Conservation (phyloP, 2,888 invertebrate genomes). For the Andrena bucephala region DNA sequence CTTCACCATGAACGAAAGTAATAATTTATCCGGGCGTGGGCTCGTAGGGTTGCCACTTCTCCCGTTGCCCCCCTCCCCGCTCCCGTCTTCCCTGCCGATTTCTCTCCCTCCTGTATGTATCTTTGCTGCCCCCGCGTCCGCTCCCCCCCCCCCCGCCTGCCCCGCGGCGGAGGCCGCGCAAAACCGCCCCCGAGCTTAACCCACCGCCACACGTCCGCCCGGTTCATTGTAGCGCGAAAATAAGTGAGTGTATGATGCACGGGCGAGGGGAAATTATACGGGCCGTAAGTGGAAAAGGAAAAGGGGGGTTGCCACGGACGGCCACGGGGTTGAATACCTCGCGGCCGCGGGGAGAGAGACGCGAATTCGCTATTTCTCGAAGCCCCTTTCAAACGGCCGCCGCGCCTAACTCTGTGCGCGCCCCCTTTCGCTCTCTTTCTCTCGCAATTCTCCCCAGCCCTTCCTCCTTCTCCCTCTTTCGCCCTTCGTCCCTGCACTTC, state of each 20-base stretch:
- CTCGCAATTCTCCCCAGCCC: neutral
- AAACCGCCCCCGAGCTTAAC: constrained; percentile 69
- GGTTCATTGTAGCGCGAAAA: constrained; percentile 81
- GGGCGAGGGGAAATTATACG: constrained; percentile 79
- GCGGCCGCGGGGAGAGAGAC: constrained; percentile 36
- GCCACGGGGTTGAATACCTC: constrained; percentile 65
- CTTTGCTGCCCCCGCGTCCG: constrained; percentile 13
- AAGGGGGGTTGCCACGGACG: constrained; percentile 77
- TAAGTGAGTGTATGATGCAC: constrained; percentile 83
- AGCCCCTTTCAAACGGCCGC: constrained; percentile 42
- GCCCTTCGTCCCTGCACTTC: neutral
- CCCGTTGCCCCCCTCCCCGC: constrained; percentile 24
- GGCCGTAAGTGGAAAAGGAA: constrained; percentile 77
- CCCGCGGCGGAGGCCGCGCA: constrained; percentile 48
- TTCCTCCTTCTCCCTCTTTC: neutral
- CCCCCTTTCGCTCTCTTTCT: neutral
- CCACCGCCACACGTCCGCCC: constrained; percentile 72
- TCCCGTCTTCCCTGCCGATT: constrained; percentile 14
- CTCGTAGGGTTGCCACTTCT: constrained; percentile 60
- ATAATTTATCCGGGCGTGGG: constrained; percentile 79
- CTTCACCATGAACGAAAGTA: constrained; percentile 78
- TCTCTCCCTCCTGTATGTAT: constrained; percentile 29
- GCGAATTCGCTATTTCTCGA: constrained; percentile 65
- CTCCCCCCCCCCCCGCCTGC: constrained; percentile 1
- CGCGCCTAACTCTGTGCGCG: constrained; percentile 14